Conservation (phyloP, 2,797 vertebrate genomes). For the Todus mexicanus region DNA sequence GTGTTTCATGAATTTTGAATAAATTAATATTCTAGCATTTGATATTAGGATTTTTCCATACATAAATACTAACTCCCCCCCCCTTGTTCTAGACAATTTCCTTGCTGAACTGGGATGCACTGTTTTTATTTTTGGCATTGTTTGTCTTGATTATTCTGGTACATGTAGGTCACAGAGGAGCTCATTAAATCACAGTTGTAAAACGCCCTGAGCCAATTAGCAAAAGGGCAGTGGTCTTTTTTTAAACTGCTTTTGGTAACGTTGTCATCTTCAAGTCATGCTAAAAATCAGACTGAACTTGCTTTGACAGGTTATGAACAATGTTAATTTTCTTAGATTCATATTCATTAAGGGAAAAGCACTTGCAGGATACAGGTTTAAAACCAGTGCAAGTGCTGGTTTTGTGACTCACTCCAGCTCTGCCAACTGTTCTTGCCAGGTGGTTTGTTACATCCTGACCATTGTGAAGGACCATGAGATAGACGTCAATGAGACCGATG, state of each 20-base stretch:
- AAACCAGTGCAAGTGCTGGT: not conserved
- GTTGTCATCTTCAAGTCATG: not conserved
- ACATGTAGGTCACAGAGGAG: constrained; percentile 21
- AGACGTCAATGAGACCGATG: constrained; percentile 92
- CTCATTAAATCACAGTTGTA: constrained; percentile 33
- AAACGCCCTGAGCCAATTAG: not conserved
- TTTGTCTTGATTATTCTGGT: constrained; percentile 36
- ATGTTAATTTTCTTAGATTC: not conserved
- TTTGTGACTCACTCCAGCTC: constrained; percentile 12
- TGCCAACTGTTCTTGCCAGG: constrained; percentile 79
- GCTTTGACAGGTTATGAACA: not conserved
- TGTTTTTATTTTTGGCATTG: not conserved
- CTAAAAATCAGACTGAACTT: not conserved
- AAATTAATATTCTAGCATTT: not conserved
- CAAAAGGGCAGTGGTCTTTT: not conserved
- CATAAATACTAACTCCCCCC: not conserved
- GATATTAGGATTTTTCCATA: not conserved
- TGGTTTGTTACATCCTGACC: constrained; percentile 88
- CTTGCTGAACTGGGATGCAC: not conserved
- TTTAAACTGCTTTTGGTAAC: not conserved
- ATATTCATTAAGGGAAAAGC: not conserved
- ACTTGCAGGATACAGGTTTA: too few relatives aligned
- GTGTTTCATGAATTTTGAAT: not conserved
- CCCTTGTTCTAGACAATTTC: not conserved
- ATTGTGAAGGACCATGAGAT: constrained; percentile 82